A percentile compares a stretch with the other conserved stretches of the same genome.
Evolutionary conservation across 2,888 invertebrate species (phyloP).

Genomic region (Trissolcus brochymenae): DNA sequence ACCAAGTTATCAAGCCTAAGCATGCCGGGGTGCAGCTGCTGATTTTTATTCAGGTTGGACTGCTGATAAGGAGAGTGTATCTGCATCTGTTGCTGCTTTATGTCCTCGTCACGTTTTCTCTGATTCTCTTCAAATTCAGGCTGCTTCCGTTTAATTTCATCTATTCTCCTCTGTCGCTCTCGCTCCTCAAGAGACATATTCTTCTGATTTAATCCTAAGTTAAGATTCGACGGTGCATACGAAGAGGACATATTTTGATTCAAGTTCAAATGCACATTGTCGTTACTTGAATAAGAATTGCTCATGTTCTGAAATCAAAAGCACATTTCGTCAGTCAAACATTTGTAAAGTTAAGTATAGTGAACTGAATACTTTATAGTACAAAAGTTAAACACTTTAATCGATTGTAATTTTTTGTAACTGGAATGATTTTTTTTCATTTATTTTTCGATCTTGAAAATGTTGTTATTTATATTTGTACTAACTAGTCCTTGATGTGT

Average conservation of each 20-base stretch:
- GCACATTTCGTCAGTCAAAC: not conserved
- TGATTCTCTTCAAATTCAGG: conserved; percentile 78
- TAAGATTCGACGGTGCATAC: conserved; percentile 61
- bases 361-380: not conserved
- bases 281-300: conserved; percentile 62
- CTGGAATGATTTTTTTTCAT: not conserved
- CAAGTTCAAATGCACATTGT: conserved; percentile 61
- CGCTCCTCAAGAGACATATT: conserved; percentile 70
- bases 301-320: conserved; percentile 48
- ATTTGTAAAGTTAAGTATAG: too few relatives aligned
- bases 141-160: conserved; percentile 79
- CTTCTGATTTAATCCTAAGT: conserved; percentile 66
- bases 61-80: conserved; percentile 66
- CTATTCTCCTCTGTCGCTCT: conserved; percentile 78
- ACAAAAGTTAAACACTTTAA: not conserved
- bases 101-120: conserved; percentile 77
- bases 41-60: conserved; percentile 68
- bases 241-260: conserved; percentile 62
- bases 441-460: not conserved
- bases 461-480: not conserved
- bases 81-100: conserved; percentile 71
- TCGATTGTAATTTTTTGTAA: not conserved
- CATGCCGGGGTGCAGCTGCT: conserved; percentile 71
- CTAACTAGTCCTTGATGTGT: conserved; percentile 64
- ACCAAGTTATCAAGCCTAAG: conserved; percentile 73